Base-by-base conservation (phyloP, 2,888 invertebrate genomes). In the Lottia scabra region DNA sequence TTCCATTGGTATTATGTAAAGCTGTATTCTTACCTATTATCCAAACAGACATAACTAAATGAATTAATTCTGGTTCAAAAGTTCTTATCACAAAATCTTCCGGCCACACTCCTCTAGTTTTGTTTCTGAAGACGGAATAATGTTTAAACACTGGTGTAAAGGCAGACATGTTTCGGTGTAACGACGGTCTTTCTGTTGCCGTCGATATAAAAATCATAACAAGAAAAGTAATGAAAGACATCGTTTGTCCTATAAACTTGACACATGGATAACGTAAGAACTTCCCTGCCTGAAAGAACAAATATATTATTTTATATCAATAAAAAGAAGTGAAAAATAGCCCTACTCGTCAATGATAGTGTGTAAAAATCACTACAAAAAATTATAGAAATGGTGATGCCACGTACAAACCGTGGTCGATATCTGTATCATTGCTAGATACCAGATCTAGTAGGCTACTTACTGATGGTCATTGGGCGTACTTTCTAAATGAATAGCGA, bases 161-260 rank as follows among this genome's bases (percentile, higher is more conserved):
- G 4, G 74, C 65, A 10, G 78, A 78, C n/a, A 78, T 13, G 3
- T 71, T 67, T 62, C 66, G 74, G 63, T 76, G 78, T 30, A 67
- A 70, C 4, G 74, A 73, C 0, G 80, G 78, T 16, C 78, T 71
- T 67, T 81, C 84, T 70, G 78, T 81, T 68, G 81, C 75, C 13
- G 80, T 82, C 43, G 83, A 86, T 30, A 83, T 78, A 45, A 85
- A 78, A 44, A 85, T 83, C 80, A 87, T 81, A 6, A 81, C 75
- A 23, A 87, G 80, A 72, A 87, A 87, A 26, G 80, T 77, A 8
- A 86, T 75, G 74, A 85, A 87, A 5, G 86, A 85, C 76, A 84
- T 82, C 13, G 87, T 85, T 72, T 87, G 85, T 8, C 84, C 85
- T 44, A 87, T 81, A 71, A 87, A 87, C 77, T 87, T 87, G 16